These are phyloP conservation scores for Gari tellinella DNA, from an alignment of 2,888 invertebrate genomes.

Conservation along the genomic window DNA sequence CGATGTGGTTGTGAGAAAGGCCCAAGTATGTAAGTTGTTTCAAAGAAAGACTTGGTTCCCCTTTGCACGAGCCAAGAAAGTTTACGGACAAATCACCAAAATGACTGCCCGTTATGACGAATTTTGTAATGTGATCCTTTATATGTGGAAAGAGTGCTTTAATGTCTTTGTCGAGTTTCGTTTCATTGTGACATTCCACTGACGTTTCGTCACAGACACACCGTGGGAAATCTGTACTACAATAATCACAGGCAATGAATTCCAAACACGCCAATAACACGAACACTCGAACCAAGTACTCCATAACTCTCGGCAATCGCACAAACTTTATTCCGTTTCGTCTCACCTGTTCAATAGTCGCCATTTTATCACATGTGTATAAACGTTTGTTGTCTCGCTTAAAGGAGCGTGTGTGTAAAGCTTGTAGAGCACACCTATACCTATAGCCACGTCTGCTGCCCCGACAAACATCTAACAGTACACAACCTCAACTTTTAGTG, in stretches of 20 bases:
- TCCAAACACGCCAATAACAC: slow-evolving; percentile 2
- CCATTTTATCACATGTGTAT: slow-evolving; percentile 49
- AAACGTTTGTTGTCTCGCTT: not conserved
- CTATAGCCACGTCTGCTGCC: slow-evolving; percentile 1
- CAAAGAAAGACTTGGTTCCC: slow-evolving; percentile 26
- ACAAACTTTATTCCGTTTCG: slow-evolving; percentile 2
- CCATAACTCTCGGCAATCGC: not conserved
- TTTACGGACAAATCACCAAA: slow-evolving; percentile 61
- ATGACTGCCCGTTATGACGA: slow-evolving; percentile 56
- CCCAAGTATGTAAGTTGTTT: slow-evolving; percentile 44
- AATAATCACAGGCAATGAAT: not conserved
- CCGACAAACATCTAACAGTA: too few relatives aligned
- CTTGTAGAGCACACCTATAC: not conserved
- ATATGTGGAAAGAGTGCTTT: slow-evolving; percentile 28
- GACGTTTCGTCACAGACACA: slow-evolving; percentile 43
- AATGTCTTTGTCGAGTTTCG: slow-evolving; percentile 14
- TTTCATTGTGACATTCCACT: slow-evolving; percentile 44
- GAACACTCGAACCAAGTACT: not conserved
- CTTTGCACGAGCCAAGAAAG: slow-evolving; percentile 58
- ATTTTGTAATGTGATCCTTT: slow-evolving; percentile 32
- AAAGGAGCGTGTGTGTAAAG: too few relatives aligned
- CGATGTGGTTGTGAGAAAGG: slow-evolving; percentile 59
- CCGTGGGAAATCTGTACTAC: not conserved
- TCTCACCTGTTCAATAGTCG: slow-evolving; percentile 39
- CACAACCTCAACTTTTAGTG: too few relatives aligned